A percentile compares a stretch with the other conserved stretches of the same genome.
Conservation (phyloP, 2,113 vertebrate genomes). For the Nycticorax nycticorax region DNA sequence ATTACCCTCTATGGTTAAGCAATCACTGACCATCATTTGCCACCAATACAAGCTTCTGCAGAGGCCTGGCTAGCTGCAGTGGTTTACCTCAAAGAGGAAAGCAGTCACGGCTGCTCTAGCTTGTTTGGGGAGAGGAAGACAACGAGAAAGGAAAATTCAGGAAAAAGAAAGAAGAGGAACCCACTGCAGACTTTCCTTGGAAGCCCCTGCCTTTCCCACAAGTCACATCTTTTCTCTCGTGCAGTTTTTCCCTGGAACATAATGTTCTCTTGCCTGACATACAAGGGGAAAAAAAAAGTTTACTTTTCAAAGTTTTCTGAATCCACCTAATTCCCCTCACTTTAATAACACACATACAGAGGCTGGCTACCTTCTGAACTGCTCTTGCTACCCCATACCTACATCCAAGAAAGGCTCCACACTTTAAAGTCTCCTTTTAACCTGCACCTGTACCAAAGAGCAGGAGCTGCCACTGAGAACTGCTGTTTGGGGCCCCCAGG, state of each 20-base stretch:
- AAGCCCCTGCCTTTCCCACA: neutral
- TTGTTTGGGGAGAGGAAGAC: neutral
- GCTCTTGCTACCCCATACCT: neutral
- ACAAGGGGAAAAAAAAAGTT: accelerated
- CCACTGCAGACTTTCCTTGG: neutral
- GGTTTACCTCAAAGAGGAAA: neutral
- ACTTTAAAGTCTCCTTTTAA: neutral
- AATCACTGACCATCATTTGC: neutral
- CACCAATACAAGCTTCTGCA: neutral
- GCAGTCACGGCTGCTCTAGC: neutral
- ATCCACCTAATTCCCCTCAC: neutral
- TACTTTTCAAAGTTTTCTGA: neutral
- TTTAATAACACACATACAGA: neutral
- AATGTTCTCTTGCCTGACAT: neutral
- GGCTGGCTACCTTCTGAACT: neutral
- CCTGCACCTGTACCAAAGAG: neutral
- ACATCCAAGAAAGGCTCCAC: neutral
- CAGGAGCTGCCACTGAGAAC: neutral
- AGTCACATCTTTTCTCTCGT: neutral
- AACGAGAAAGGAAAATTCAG: neutral
- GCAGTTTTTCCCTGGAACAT: neutral
- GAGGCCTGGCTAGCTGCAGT: neutral
- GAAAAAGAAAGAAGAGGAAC: neutral
- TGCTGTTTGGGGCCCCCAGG: neutral
- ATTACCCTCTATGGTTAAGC: neutral